These are phyloP conservation scores for Dendronephthya gigantea DNA, from an alignment of 64 coral and sea anemone species.

Conservation along the genomic window DNA sequence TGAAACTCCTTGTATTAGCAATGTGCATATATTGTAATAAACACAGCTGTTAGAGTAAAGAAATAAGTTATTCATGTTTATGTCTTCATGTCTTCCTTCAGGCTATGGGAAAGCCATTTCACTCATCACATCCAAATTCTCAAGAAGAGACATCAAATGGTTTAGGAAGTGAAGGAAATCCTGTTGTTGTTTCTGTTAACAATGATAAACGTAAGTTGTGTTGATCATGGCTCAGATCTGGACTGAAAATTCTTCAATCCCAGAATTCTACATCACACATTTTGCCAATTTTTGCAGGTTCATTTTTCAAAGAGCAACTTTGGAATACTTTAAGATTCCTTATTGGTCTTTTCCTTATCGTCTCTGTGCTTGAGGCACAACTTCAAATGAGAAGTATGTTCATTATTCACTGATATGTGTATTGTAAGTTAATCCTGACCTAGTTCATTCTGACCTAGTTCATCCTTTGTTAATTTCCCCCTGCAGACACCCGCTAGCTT, in stretches of 20 bases:
- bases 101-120: neutral
- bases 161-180: neutral
- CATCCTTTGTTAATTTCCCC: no score
- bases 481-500: no score
- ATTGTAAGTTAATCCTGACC: no score
- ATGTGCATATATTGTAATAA: no score
- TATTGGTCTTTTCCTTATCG: slow-evolving; percentile 84
- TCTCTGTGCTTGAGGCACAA: slow-evolving; percentile 88
- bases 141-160: neutral
- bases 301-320: slow-evolving; percentile 96
- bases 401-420: slow-evolving; percentile 34
- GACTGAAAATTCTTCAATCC: no score
- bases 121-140: neutral
- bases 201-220: slow-evolving; percentile 14
- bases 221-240: no score
- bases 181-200: neutral
- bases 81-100: neutral
- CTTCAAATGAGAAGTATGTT: slow-evolving; percentile 64
- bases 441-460: no score
- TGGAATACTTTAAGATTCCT: slow-evolving; percentile 97
- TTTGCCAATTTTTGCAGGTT: slow-evolving; percentile 58
- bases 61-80: neutral
- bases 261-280: no score
- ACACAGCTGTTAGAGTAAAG: no score
- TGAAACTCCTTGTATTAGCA: no score